These are phyloP conservation scores for Rhagoletis pomonella DNA, from an alignment of 1,140 invertebrate genomes.

Conservation along the genomic window DNA sequence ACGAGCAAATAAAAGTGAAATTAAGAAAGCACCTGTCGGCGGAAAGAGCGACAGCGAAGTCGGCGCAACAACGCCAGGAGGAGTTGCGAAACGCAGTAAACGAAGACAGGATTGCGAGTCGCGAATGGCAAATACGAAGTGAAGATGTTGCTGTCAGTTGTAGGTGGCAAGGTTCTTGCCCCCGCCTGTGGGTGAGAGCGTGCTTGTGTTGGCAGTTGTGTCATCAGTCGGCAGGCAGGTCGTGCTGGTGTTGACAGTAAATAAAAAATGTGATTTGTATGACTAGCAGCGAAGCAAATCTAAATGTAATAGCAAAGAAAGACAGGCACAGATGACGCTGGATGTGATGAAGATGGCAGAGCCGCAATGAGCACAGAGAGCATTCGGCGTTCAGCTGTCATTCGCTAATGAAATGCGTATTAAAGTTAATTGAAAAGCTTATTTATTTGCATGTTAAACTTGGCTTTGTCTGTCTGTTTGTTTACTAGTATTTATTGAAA, in stretches of 20 bases:
- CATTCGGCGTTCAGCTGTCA: conserved; percentile 20
- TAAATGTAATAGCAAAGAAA: conserved; percentile 6
- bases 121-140: background rate
- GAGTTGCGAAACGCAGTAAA: background rate
- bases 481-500: background rate
- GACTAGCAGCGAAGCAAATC: conserved; percentile 16
- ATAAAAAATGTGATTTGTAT: conserved; percentile 19
- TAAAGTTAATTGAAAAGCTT: conserved; percentile 41
- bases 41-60: background rate
- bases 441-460: background rate
- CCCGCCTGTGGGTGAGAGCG: background rate
- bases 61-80: background rate
- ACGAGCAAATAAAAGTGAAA: conserved; percentile 45
- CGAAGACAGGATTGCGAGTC: background rate
- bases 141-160: background rate
- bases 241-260: conserved; percentile 16
- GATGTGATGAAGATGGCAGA: background rate
- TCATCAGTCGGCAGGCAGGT: background rate
- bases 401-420: conserved; percentile 26
- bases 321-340: background rate
- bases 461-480: background rate
- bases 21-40: background rate
- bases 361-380: background rate
- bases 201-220: background rate
- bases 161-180: background rate